These are phyloP conservation scores for Seira sanloemensis DNA, from an alignment of 2,888 invertebrate genomes.

Conservation along the genomic window DNA sequence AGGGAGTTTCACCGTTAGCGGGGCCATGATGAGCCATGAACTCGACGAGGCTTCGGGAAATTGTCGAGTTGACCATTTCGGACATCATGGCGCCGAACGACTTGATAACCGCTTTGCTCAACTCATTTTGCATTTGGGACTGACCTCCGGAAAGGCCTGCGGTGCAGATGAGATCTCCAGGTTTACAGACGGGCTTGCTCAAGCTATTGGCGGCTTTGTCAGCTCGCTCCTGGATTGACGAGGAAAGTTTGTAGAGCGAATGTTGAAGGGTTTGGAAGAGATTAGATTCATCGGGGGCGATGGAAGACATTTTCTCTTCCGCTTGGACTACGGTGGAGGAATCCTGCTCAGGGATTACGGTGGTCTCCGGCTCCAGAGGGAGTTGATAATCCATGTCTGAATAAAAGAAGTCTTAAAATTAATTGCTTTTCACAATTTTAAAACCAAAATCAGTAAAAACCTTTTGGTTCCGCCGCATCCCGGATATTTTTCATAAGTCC, in stretches of 20 bases:
- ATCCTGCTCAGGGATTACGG: constrained; percentile 1
- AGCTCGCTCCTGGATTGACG: constrained; percentile 47
- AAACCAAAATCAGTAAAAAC: too few relatives aligned
- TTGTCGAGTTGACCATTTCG: constrained; percentile 63
- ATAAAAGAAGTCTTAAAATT: not conserved
- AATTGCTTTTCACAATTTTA: not conserved
- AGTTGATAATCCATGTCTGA: constrained; percentile 53
- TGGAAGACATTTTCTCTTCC: not conserved
- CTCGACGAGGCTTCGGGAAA: constrained; percentile 48
- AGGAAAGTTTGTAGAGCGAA: constrained; percentile 47
- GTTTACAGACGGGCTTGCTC: constrained; percentile 21
- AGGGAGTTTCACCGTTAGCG: constrained; percentile 37
- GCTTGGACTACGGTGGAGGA: not conserved
- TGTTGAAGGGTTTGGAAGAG: constrained; percentile 27
- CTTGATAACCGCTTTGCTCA: constrained; percentile 54
- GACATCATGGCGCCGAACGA: constrained; percentile 60
- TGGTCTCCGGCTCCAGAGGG: constrained; percentile 1
- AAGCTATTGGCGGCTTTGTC: constrained; percentile 26
- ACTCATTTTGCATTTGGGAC: constrained; percentile 35
- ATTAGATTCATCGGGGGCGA: constrained; percentile 33
- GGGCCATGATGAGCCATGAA: constrained; percentile 43
- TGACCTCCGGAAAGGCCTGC: constrained; percentile 9
- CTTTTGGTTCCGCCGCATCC: constrained; percentile 59
- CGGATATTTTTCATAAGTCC: constrained; percentile 52
- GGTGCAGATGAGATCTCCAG: constrained; percentile 53